phyloP scores from a whole-genome alignment of 2,888 invertebrate genomes.

The Steinernema carpocapsae region DNA sequence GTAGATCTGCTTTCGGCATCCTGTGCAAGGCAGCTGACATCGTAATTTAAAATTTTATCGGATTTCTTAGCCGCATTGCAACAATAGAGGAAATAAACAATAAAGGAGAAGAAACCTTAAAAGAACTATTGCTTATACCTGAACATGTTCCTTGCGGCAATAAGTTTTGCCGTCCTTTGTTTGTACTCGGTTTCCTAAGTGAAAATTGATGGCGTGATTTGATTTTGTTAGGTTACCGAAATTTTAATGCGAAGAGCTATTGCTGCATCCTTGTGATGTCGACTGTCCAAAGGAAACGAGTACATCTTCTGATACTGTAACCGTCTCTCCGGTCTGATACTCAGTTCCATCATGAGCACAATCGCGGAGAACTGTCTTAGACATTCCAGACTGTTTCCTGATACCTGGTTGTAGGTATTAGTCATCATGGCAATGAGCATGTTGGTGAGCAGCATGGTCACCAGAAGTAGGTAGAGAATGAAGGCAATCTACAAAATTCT shows the following conservation, averaged over 20 bases:
- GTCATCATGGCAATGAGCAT: slow-evolving; percentile 88
- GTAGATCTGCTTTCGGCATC: neutral
- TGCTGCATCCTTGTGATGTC: slow-evolving; percentile 45
- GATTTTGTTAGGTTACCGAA: neutral
- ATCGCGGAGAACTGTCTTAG: slow-evolving; percentile 96
- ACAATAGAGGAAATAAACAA: neutral
- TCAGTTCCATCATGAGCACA: slow-evolving; percentile 92
- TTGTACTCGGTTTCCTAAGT: slow-evolving; percentile 21
- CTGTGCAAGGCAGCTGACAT: slow-evolving; percentile 11
- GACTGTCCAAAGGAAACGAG: slow-evolving; percentile 79
- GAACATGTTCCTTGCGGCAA: neutral
- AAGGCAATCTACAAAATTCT: slow-evolving; percentile 75
- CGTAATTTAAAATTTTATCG: neutral
- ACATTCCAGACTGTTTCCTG: slow-evolving; percentile 96
- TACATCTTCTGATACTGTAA: slow-evolving; percentile 85
- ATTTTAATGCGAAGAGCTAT: slow-evolving; percentile 7
- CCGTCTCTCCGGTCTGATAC: slow-evolving; percentile 86
- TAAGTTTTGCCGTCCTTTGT: neutral
- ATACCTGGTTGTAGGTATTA: slow-evolving; percentile 96
- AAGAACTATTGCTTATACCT: slow-evolving; percentile 2
- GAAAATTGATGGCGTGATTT: neutral
- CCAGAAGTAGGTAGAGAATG: slow-evolving; percentile 94
- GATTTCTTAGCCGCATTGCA: neutral
- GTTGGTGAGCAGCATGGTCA: slow-evolving; percentile 84
- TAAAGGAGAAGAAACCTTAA: neutral